Evolutionary conservation across 1,140 invertebrate genomes (phyloP).

Genomic region (Drosophila simulans): DNA sequence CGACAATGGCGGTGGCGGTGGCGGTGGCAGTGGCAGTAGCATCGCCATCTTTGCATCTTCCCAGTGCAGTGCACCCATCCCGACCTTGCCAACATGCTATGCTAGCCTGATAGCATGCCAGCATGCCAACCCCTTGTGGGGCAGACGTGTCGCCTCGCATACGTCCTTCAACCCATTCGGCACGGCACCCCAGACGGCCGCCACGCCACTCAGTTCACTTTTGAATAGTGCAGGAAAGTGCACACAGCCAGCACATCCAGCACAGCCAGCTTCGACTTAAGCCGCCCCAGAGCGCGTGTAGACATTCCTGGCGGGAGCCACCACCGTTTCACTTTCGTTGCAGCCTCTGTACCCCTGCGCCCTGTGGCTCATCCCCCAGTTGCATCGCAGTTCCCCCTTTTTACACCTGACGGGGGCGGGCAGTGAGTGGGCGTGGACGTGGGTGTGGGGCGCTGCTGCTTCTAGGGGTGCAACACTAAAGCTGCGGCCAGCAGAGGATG

Average conservation of each 20-base stretch:
- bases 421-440: not conserved
- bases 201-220: constrained; percentile 35
- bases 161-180: constrained; percentile 58
- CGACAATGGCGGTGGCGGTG: constrained; percentile 27
- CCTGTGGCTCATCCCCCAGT: not conserved
- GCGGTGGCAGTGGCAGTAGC: constrained; percentile 17
- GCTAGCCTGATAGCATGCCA: not conserved
- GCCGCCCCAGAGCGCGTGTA: constrained; percentile 12
- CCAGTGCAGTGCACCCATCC: constrained; percentile 9
- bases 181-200: constrained; percentile 9
- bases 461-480: constrained; percentile 64
- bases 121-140: constrained; percentile 40
- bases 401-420: constrained; percentile 58
- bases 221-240: constrained; percentile 81
- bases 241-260: constrained; percentile 58
- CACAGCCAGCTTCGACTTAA: constrained; percentile 10
- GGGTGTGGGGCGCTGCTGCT: not conserved
- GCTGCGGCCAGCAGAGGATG: constrained; percentile 60
- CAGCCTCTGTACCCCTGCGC: constrained; percentile 17
- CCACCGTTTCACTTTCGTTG: constrained; percentile 79
- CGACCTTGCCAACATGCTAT: constrained; percentile 13
- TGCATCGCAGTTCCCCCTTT: constrained; percentile 2
- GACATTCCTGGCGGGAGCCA: constrained; percentile 44
- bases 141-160: constrained; percentile 51
- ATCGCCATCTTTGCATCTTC: constrained; percentile 42